Percentiles rank a stretch among this genome's conserved stretches.
Conservation (phyloP, 2,113 vertebrate genomes). For the Ia io region DNA sequence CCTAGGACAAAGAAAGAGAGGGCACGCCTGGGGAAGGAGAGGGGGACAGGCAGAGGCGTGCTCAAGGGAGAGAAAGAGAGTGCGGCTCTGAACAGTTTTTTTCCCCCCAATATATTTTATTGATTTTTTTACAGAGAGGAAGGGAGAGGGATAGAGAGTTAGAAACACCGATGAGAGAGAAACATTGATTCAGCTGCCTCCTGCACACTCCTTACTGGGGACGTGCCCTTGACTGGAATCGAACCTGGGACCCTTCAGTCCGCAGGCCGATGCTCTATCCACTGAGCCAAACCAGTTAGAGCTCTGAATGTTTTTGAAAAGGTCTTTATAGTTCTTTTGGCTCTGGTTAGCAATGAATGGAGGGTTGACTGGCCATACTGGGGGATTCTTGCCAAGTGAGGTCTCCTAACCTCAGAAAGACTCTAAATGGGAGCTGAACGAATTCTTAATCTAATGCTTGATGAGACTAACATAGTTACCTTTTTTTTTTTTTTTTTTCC, state of each 20-base stretch:
- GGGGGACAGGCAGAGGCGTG: background rate
- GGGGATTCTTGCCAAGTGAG: slow-evolving; percentile 34
- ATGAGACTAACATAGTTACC: background rate
- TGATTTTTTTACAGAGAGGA: no score
- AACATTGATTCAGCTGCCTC: no score
- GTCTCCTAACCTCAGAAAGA: slow-evolving; percentile 17
- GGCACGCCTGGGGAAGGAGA: no score
- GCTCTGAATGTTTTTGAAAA: background rate
- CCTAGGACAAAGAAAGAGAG: background rate
- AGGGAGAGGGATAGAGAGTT: no score
- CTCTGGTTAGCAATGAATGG: background rate
- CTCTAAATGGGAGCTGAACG: background rate
- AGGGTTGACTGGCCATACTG: background rate
- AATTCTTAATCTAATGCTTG: slow-evolving; percentile 18
- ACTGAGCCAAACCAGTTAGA: no score
- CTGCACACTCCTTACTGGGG: no score
- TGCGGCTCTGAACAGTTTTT: background rate
- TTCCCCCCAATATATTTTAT: no score
- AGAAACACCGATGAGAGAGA: no score
- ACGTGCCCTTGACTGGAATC: no score
- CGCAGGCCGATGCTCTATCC: no score
- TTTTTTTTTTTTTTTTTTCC: background rate
- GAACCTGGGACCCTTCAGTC: no score
- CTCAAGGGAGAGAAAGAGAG: background rate
- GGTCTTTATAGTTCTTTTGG: background rate